Evolutionary conservation across 2,888 invertebrate species (phyloP), one percentile per base, ranked within the genome.

Genomic region (Malachius bipustulatus): DNA sequence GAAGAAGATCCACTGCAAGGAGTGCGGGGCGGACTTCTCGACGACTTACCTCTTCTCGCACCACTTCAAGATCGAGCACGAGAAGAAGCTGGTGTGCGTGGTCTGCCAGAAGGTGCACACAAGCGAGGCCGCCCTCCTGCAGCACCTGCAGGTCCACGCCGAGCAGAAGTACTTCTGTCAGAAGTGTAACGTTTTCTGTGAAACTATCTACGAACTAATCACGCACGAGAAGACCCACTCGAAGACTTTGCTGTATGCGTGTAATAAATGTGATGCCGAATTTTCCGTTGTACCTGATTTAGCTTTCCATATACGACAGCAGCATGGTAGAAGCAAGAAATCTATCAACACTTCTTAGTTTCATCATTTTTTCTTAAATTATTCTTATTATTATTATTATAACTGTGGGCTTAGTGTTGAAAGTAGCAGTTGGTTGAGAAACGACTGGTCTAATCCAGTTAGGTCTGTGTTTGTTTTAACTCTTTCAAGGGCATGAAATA

Each of bases 201-300:
- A 44, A 16, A 45, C 36, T 10, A 47, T 47, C 9, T 49, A 50
- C 19, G 45, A 49, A 32, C 47, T 52, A 24, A 43, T 46, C 26
- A 45, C 52, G 29, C 47, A 46, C 15, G 45, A 50, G 32, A 50
- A 50, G 31, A 47, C 47, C 3, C 46, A 51, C 34, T 42, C 51
- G 4, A 43, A 51, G 19, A 19, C 24, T 19, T 37, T 50, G 30
- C 35, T 50, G 9, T 59, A 54, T 39, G 59, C 59, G 11, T 59
- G 59, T 40, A 58, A 55, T 39, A 58, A 54, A 39, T 59, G 59
- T 35, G 52, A 56, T 42, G 52, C 49, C 30, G 54, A 52, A 2
- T 59, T 57, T 43, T 47, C 51, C 1, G 50, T 48, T 35, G 57
- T 56, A n/a, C 43, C 48, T 13, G 55, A 56, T 30, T 49, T 59